Base-by-base conservation (phyloP, 2,797 vertebrate species). In the Discoglossus pictus region DNA sequence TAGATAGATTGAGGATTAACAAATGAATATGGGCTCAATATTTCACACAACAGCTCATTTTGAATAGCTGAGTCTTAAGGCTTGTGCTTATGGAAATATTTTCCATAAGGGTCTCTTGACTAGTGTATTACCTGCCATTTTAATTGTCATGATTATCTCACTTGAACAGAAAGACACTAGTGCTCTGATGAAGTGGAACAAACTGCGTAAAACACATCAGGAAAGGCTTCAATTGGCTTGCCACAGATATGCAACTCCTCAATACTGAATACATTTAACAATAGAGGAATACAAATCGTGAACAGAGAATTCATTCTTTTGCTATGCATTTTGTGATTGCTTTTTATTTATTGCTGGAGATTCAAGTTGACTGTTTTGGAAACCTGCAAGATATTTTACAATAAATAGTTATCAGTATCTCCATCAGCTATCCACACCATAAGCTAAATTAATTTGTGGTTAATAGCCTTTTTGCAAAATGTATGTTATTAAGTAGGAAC, bases 201-300 rank as follows among this genome's bases (percentile, higher is more conserved):
- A 47, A 42, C 39, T 7, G 11, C 17, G 9, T 48, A 27, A 34
- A n/a, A 62, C n/a, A 36, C 20, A 27, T 42, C 4, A 27, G 6
- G 31, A 44, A 44, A 11, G 17, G 23, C 20, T 62, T 50, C 47
- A 62, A 62, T 62, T 38, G 60, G 46, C 20, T 50, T 25, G 18
- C 46, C n/a, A 16, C 46, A 39, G 60, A 24, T 44, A 39, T 9
- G 8, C 12, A 27, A 5, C 44, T 25, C n/a, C 34, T 62, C 46
- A 13, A 17, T 11, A 17, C 34, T 36, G 20, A 56, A 25, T 17
- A 25, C 46, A 6, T 38, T 36, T 36, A 40, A 23, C 20, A 40
- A 35, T 36, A 31, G 25, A 52, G 48, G 17, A 11, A 52, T 27
- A 27, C n/a, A 52, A n/a, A 34, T 31, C 24, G 31, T 16, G 15